Base-by-base conservation (phyloP, 2,797 vertebrate species). In the Uromys caudimaculatus region DNA sequence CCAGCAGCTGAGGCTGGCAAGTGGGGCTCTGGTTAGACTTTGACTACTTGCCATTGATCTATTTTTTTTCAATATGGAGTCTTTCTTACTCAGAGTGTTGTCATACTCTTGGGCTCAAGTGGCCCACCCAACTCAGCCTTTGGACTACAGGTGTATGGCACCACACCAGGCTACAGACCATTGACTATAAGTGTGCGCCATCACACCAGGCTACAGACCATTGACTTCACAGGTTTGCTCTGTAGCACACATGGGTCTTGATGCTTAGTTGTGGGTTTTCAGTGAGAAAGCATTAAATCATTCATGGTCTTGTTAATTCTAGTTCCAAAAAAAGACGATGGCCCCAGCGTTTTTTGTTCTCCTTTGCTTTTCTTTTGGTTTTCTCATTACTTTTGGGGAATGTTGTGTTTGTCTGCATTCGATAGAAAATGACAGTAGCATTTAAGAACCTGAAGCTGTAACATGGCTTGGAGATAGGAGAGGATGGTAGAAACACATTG, bases 251-350 rank as follows among this genome's bases (percentile, higher is more conserved):
- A 21, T 50, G 27, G 38, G 64, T 91, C n/a, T 94, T 56, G 73
- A 13, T 52, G 71, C 85, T 11, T 89, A 58, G 23, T 75, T 32
- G 11, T 38, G 16, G 35, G 2, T 90, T 83, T 91, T 96, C 78
- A 78, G 16, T 83, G 50, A 94, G 78, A 93, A 93, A 76, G 44
- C 17, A 44, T 89, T 95, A 87, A 71, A 29, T 91, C 29, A 58
- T 29, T 17, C 32, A 17, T 16, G 58, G n/a, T 58, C 41, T n/a
- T n/a, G 19, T 96, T n/a, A 84, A 21, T 35, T 94, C 11, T 52
- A 52, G 6, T 77, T 84, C 47, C 24, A 62, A 56, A 69, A 92
- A 88, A 19, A 94, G 82, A 86, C 47, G 14, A 5, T 23, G 2
- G 3, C 76, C 41, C 67, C 5, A 27, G 29, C 0, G 1, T 91